Evolutionary conservation across 2,797 vertebrate species (phyloP), one percentile per base, ranked within the genome.

Genomic region (Pipistrellus pipistrellus): DNA sequence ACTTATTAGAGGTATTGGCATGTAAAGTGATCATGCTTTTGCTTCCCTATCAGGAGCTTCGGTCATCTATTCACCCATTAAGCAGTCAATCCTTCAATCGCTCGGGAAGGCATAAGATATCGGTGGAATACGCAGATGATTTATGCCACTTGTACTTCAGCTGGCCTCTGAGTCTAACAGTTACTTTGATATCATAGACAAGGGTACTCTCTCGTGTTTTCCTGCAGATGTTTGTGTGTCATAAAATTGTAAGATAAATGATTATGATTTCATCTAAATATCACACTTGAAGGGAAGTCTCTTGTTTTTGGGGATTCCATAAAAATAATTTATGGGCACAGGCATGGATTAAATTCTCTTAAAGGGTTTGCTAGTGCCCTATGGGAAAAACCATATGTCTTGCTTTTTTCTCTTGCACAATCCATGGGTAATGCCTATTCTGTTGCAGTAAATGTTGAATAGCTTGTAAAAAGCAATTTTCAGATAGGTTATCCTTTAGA

Each of bases 221-320:
- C 6, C 44, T 92, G 46, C 76, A 85, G 80, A 86, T 93, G 55
- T 94, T 92, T 93, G 48, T n/a, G 13, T 64, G 77, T 81, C 82
- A 66, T 55, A 68, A 90, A 91, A 90, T 83, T 81, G 14, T 30
- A 90, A 83, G 78, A 93, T 76, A 93, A 91, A 85, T 95, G 69
- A 76, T 84, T 95, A 93, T 82, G 59, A 64, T 87, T 93, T 96
- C 89, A 88, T 87, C 72, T 89, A 93, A 94, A 95, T 94, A 46
- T 91, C 68, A 85, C 68, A 85, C 69, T 75, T 72, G 35, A 90
- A 95, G 57, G 71, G 25, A 32, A 81, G 27, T 30, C 85, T 96
- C 51, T 86, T 85, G 68, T 88, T 93, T 91, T 90, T 53, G 64
- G 64, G 77, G 20, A 87, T 76, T 75, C 78, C 27, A 77, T 95